Base-by-base conservation (phyloP, 2,797 vertebrate species). In the Sebastes nivosus region DNA sequence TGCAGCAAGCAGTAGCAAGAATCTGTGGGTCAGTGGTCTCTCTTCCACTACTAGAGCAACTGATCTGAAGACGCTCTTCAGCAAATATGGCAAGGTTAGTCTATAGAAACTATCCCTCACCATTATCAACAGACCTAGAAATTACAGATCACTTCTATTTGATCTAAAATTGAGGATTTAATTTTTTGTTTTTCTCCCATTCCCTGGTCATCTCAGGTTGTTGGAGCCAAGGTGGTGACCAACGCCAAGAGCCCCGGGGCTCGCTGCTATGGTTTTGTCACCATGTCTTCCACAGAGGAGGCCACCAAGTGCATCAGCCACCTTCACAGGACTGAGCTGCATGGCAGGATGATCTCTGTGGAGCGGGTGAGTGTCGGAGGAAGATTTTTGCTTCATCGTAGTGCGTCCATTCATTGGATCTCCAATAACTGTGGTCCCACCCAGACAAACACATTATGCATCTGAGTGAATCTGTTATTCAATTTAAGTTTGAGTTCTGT, bases 251-350 rank as follows among this genome's bases (percentile, higher is more conserved):
- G 98, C 75, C 99, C 99, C 0, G 99, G 99, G 0, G 97, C 99
- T 38, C 98, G 98, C n/a, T 99, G 99, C 90, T 99, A 99, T 0
- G 98, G 99, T 12, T 99, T 99, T 16, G 97, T 99, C 73, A 99
- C 98, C 0, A 99, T 99, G 99, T 97, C 97, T 0, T 96, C 97
- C 0, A 93, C 96, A 0, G 99, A 99, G 2, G 98, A 99, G 87
- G 98, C 98, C 36, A 98, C 98, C 25, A 97, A 96, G 70, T 99
- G 98, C 8, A 99, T 99, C 80, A 95, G 85, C 84, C 97, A 99
- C 63, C 96, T 99, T 4, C 98, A 99, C 93, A 95, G 98, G 69
- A 99, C 98, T 0, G 98, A 99, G 82, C 95, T 99, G 69, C 98
- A 99, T 2, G 99, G 99, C 16, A 96, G 96, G 82, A 99, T 99